phyloP scores from a whole-genome alignment of 2,888 invertebrate species.

The Pyrocoelia pectoralis region DNA sequence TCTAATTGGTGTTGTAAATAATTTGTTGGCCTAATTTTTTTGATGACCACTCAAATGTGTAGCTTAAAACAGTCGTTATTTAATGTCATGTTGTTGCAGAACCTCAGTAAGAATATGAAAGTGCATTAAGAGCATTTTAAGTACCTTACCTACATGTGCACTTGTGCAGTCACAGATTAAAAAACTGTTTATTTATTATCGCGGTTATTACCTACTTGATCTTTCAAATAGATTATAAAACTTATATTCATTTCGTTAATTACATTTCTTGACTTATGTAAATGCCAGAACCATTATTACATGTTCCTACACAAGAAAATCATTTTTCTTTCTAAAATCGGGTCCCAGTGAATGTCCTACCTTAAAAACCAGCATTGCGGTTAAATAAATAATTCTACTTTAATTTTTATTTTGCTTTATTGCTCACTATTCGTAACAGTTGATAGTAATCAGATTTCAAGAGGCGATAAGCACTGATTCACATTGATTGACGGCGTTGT shows the following conservation, averaged over 20 bases:
- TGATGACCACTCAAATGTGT: too few relatives aligned
- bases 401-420: background rate
- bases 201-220: constrained; percentile 17
- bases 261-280: background rate
- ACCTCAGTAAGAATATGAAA: constrained; percentile 7
- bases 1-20: too few relatives aligned
- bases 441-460: background rate
- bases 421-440: background rate
- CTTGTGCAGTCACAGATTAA: constrained; percentile 21
- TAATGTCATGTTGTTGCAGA: background rate
- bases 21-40: too few relatives aligned
- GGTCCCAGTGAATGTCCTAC: background rate
- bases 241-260: background rate
- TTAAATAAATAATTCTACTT: background rate
- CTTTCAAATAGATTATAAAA: constrained; percentile 7
- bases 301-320: background rate
- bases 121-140: constrained; percentile 11
- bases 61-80: too few relatives aligned
- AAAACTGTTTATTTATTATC: constrained; percentile 13
- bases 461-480: constrained; percentile 9
- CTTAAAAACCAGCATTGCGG: background rate
- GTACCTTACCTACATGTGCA: constrained; percentile 23
- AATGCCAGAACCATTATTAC: background rate
- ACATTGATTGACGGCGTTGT: constrained; percentile 1
- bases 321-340: background rate